Evolutionary conservation across 2,113 vertebrate species (phyloP).

Genomic region (Willisornis vidua): DNA sequence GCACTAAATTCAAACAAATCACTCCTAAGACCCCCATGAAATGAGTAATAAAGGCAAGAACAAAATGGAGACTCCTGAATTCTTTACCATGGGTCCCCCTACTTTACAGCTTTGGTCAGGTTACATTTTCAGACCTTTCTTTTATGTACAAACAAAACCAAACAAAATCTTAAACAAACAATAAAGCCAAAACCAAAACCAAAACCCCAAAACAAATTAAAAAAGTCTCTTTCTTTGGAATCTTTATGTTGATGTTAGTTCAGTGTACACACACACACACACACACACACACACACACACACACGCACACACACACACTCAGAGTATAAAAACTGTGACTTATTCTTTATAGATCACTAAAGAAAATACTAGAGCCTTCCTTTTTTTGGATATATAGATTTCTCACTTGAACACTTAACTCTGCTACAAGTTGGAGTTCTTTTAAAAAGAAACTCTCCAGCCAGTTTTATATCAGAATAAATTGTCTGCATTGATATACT

Average conservation of each 20-base stretch:
- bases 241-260: neutral
- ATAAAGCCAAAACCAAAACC: neutral
- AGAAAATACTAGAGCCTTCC: neutral
- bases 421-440: neutral
- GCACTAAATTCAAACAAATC: neutral
- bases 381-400: neutral
- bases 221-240: neutral
- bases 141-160: neutral
- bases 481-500: neutral
- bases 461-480: constrained; percentile 12
- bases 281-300: no score
- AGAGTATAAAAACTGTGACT: neutral
- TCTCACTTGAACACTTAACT: neutral
- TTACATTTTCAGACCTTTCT: neutral
- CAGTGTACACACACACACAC: neutral
- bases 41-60: neutral
- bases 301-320: no score
- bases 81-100: neutral
- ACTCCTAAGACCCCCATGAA: neutral
- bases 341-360: neutral
- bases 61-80: neutral
- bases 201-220: neutral
- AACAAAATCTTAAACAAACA: neutral
- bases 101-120: neutral
- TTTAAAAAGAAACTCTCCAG: neutral